Conservation (phyloP, 2,797 vertebrate genomes). For the Coendou prehensilis region DNA sequence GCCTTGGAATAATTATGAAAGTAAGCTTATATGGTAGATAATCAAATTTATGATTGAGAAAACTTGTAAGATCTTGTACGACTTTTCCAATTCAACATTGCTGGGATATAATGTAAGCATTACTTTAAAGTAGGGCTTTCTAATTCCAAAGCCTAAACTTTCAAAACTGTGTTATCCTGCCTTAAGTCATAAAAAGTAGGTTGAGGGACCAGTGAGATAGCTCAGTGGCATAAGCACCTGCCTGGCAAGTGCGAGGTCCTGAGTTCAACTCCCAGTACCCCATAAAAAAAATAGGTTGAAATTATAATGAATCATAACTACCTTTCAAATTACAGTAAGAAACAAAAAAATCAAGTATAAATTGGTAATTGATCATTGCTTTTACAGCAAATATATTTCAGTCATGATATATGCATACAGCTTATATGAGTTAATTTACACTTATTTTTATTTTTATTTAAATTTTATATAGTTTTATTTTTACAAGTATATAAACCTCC, state of each 20-base stretch:
- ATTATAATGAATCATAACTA: background rate
- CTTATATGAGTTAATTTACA: background rate
- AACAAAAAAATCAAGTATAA: constrained; percentile 34
- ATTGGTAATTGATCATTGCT: constrained; percentile 7
- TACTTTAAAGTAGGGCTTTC: background rate
- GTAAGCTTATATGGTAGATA: background rate
- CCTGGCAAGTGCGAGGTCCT: no score
- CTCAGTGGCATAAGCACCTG: no score
- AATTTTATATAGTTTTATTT: constrained; percentile 2
- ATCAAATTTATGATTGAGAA: background rate
- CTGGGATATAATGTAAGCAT: background rate
- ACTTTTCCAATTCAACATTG: background rate
- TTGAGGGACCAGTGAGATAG: no score
- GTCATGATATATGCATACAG: background rate
- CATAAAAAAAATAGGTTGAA: background rate
- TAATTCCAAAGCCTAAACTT: background rate
- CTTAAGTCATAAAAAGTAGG: background rate
- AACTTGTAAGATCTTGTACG: background rate
- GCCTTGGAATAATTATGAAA: background rate
- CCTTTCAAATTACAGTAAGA: constrained; percentile 24
- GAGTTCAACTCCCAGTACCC: no score
- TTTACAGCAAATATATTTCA: background rate
- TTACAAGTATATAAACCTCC: background rate
- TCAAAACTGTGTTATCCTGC: background rate
- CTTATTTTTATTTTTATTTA: background rate